Percentiles rank a stretch among this genome's conserved stretches.
These are phyloP conservation scores for Corythaixoides concolor DNA, from an alignment of 2,113 vertebrate species.

Conservation along the genomic window DNA sequence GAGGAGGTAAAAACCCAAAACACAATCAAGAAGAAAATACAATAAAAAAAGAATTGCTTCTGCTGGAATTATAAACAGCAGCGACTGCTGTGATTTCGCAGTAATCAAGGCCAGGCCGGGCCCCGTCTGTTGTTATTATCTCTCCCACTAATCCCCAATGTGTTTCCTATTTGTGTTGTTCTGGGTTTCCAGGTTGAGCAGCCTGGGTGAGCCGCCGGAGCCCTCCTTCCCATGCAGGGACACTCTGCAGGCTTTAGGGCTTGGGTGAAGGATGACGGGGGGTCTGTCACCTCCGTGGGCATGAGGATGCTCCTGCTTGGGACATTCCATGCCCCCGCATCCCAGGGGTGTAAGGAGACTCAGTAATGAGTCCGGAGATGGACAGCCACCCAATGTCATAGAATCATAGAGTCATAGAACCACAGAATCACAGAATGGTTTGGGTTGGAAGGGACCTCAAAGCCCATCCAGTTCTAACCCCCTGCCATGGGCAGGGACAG, in stretches of 20 bases:
- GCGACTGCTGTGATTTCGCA: slow-evolving; percentile 41
- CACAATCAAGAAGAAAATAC: slow-evolving; percentile 41
- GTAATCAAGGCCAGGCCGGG: slow-evolving; percentile 63
- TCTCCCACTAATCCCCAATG: slow-evolving; percentile 55
- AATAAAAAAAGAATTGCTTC: slow-evolving; percentile 23
- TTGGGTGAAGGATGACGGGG: background rate
- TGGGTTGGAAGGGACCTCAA: no score
- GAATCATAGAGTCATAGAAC: no score
- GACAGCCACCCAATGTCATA: no score
- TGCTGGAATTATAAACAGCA: slow-evolving; percentile 59
- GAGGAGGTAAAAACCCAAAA: background rate
- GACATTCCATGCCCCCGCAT: rapidly evolving
- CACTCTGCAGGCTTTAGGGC: background rate
- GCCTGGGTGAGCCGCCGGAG: background rate
- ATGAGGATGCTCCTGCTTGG: rapidly evolving
- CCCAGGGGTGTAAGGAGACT: background rate
- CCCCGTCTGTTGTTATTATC: slow-evolving; percentile 54
- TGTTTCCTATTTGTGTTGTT: slow-evolving; percentile 62
- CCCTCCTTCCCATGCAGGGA: background rate
- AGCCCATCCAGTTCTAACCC: no score
- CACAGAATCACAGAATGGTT: no score
- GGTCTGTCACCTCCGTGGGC: background rate
- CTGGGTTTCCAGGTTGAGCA: background rate
- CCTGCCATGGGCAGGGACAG: no score
- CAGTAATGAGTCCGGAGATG: no score